A percentile compares a stretch with the other conserved stretches of the same genome.
These are phyloP conservation scores for Vanessa tameamea DNA, from an alignment of 1,140 invertebrate genomes.

Conservation along the genomic window DNA sequence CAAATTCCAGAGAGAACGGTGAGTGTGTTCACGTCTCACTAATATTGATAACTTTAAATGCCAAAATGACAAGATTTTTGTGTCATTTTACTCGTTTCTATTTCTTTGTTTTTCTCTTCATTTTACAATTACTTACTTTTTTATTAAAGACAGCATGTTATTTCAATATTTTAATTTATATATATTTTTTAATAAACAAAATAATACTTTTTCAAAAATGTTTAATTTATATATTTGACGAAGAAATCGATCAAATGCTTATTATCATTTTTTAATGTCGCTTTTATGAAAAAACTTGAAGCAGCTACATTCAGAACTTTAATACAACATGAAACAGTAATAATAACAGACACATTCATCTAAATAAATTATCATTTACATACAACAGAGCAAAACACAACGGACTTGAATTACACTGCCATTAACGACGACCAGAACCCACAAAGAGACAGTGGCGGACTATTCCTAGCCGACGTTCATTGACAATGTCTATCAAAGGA, in stretches of 20 bases:
- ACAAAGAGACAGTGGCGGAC: neutral
- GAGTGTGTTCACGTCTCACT: conserved; percentile 52
- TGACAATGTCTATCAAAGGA: neutral
- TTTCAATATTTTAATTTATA: too few species aligned
- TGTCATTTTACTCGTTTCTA: too few species aligned
- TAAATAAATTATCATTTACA: conserved; percentile 23
- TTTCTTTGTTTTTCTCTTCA: too few species aligned
- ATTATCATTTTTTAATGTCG: neutral
- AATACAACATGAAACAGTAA: neutral
- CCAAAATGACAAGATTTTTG: too few species aligned
- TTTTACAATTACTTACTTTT: too few species aligned
- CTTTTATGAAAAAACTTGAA: neutral
- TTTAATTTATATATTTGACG: too few species aligned
- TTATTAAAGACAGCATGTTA: too few species aligned
- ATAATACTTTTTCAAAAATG: too few species aligned
- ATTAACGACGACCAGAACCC: neutral
- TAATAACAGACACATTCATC: conserved; percentile 16
- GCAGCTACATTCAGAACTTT: neutral
- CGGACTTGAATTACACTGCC: conserved; percentile 13
- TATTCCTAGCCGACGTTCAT: neutral
- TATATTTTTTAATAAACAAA: too few species aligned
- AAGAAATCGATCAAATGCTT: neutral
- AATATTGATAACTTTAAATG: too few species aligned
- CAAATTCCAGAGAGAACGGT: conserved; percentile 98
- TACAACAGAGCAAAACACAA: conserved; percentile 10